phyloP scores from a whole-genome alignment of 2,113 vertebrate species.

The Psilopsiagon aymara region DNA sequence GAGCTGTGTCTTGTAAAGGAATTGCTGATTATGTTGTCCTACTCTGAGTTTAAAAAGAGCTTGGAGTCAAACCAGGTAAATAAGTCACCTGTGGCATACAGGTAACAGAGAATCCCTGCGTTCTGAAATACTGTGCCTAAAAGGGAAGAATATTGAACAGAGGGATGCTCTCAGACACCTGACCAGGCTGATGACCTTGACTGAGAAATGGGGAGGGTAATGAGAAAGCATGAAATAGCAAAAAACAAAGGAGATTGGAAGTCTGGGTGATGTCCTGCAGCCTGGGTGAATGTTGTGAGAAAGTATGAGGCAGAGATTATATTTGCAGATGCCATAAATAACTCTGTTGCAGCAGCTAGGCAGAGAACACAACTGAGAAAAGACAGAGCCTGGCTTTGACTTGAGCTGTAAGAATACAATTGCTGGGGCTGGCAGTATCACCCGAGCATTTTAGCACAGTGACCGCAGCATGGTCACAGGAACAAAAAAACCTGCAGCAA shows the following conservation, averaged over 20 bases:
- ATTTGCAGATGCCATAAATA: background rate
- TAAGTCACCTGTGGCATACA: background rate
- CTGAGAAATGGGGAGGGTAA: background rate
- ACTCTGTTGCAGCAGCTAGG: background rate
- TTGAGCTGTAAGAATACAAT: background rate
- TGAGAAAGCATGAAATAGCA: background rate
- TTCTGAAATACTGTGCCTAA: background rate
- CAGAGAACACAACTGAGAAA: background rate
- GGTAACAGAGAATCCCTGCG: background rate
- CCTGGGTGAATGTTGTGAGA: background rate
- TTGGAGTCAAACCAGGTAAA: background rate
- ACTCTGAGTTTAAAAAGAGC: background rate
- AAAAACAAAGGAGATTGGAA: background rate
- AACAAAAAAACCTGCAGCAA: background rate
- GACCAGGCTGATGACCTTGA: background rate
- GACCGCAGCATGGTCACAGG: background rate
- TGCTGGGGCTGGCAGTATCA: background rate
- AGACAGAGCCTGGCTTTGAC: background rate
- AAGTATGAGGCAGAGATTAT: background rate
- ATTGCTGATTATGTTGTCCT: background rate
- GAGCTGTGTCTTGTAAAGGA: background rate
- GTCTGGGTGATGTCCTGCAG: background rate
- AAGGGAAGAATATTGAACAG: background rate
- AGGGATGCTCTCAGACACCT: background rate
- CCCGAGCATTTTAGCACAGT: background rate